These are phyloP conservation scores for Laticauda colubrina DNA, from an alignment of 2,113 vertebrate genomes.

Conservation along the genomic window DNA sequence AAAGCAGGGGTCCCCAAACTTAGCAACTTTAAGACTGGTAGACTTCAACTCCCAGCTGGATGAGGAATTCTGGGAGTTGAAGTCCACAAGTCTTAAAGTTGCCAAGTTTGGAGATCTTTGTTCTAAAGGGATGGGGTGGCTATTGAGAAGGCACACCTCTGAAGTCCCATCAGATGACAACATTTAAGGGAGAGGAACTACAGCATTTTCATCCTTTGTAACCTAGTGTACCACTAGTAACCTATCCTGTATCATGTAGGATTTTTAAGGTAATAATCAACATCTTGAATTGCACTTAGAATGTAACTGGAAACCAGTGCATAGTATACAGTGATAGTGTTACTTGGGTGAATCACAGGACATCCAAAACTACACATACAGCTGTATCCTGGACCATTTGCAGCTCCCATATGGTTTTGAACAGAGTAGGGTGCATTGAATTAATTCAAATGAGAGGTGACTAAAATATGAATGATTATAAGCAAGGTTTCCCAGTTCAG, in stretches of 20 bases:
- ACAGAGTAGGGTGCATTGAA: background rate
- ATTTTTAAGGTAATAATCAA: background rate
- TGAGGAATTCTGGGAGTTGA: too few relatives aligned
- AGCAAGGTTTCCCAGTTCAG: background rate
- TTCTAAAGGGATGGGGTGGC: background rate
- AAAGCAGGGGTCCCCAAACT: background rate
- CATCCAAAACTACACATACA: background rate
- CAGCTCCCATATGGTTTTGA: background rate
- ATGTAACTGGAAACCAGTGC: background rate
- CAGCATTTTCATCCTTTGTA: background rate
- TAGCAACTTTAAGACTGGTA: too few relatives aligned
- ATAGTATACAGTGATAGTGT: background rate
- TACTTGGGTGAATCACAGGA: background rate
- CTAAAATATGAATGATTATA: background rate
- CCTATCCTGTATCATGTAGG: background rate
- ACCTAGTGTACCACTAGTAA: background rate
- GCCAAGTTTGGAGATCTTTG: too few relatives aligned
- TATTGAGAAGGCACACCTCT: background rate
- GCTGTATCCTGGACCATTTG: background rate
- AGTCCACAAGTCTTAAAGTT: too few relatives aligned
- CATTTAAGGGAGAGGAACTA: background rate
- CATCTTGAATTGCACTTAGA: background rate
- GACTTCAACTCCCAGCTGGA: too few relatives aligned
- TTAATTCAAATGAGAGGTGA: background rate
- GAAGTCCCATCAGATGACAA: background rate